Base-by-base conservation (phyloP, 2,113 vertebrate genomes). In the Hemiscyllium ocellatum region DNA sequence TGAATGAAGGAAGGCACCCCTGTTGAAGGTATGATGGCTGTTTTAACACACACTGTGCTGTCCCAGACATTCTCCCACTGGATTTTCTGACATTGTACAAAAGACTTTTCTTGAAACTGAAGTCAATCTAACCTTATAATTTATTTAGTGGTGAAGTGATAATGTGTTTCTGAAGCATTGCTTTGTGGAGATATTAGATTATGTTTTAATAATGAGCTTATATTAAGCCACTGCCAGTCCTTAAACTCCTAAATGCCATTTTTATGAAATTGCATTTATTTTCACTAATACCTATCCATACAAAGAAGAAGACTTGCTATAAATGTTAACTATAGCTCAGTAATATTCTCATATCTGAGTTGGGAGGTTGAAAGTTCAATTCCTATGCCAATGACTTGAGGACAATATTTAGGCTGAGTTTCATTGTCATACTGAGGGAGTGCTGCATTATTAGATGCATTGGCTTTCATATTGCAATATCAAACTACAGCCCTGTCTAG, bases 181-280 rank as follows among this genome's bases (percentile, higher is more conserved):
- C 13, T 66, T n/a, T 66, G 56, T 66, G 61, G 56, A 65, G 89
- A 66, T 91, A 91, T 19, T 17, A 91, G 33, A 1, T 65, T n/a
- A 66, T 91, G 50, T 66, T 91, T 91, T 91, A 65, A 65, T 91
- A 17, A 20, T 91, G 89, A 90, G 26, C 56, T 91, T 91, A 91
- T 91, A 65, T 37, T 65, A 65, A 90, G 33, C 29, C 61, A 33
- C 33, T 33, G 13, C 29, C 52, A 61, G 17, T 61, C 12, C 29
- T 17, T 61, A 37, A 66, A 91, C 19, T 65, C 61, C 56, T 91
- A 91, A 66, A 37, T 91, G n/a, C n/a, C 29, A 50, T 22, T 80
- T 72, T 29, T 24, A 72, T 69, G 19, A 33, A 83, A 83, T 83
- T 42, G 37, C n/a, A 42, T 83, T 83, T 19, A 42, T 20, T 17